These are phyloP conservation scores for Fratercula arctica DNA, from an alignment of 2,797 vertebrate genomes.

Conservation along the genomic window DNA sequence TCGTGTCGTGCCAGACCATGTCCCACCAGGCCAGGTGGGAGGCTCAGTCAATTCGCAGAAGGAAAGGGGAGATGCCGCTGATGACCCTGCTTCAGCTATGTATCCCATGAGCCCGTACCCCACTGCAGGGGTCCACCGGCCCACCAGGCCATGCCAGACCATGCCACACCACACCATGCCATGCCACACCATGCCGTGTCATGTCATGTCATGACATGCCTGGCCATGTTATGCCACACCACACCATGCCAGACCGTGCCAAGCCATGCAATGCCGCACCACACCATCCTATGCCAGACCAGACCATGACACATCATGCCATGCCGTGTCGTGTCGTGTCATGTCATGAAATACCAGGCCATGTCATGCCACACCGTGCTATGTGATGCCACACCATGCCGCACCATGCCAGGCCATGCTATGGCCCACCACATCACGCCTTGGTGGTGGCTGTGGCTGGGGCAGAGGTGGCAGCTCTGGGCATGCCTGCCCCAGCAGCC, in stretches of 20 bases:
- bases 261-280: not conserved
- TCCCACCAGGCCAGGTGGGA: no score
- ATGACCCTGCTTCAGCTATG: no score
- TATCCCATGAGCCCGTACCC: no score
- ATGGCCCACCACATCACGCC: no score
- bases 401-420: no score
- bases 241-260: not conserved
- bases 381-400: not conserved
- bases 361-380: no score
- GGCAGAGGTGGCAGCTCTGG: not conserved
- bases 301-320: not conserved
- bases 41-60: no score
- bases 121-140: no score
- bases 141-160: no score
- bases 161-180: not conserved
- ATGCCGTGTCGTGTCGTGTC: rapidly evolving
- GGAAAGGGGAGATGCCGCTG: no score
- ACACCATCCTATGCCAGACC: not conserved
- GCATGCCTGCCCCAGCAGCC: not conserved
- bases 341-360: rapidly evolving
- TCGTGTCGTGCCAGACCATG: no score
- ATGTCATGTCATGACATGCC: not conserved
- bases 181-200: no score
- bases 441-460: not conserved
- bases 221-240: not conserved